Percentiles rank a stretch among this genome's conserved stretches.
Conservation (phyloP, 2,797 vertebrate genomes). For the Anguilla megastoma region DNA sequence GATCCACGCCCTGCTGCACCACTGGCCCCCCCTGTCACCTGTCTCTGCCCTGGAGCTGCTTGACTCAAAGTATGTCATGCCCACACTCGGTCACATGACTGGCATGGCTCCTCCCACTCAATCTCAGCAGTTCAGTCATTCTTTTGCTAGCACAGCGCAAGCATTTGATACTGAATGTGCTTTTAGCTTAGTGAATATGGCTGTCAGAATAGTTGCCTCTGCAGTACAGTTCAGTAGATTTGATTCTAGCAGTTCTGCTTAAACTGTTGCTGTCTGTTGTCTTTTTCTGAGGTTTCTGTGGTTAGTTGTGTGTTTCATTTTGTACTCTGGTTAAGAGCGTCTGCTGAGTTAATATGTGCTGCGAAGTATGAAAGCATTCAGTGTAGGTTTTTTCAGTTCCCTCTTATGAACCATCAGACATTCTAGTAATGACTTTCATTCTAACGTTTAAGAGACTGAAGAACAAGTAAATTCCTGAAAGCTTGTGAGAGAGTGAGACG, state of each 20-base stretch:
- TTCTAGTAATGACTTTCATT: neutral
- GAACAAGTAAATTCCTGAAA: neutral
- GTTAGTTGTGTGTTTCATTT: neutral
- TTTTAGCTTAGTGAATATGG: neutral
- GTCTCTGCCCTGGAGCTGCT: conserved; percentile 91
- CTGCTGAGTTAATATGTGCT: neutral
- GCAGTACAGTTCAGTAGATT: neutral
- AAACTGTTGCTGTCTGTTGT: neutral
- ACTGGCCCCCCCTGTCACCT: conserved; percentile 84
- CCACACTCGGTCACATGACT: neutral
- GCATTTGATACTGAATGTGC: neutral
- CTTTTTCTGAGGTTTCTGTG: no score
- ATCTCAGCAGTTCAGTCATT: neutral
- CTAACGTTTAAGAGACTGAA: neutral
- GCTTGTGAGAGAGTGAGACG: neutral
- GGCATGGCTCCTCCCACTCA: neutral
- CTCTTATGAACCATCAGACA: neutral
- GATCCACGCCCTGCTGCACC: conserved; percentile 85
- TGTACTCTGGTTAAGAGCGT: neutral
- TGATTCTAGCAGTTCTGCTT: neutral
- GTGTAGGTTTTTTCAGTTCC: neutral
- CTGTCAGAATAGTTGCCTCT: neutral
- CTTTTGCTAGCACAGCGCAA: neutral
- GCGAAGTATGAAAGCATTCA: no score
- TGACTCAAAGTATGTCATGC: conserved; percentile 82